Evolutionary conservation across 2,113 vertebrate genomes (phyloP), one percentile per base, ranked within the genome.

Genomic region (Rhipidura dahli): DNA sequence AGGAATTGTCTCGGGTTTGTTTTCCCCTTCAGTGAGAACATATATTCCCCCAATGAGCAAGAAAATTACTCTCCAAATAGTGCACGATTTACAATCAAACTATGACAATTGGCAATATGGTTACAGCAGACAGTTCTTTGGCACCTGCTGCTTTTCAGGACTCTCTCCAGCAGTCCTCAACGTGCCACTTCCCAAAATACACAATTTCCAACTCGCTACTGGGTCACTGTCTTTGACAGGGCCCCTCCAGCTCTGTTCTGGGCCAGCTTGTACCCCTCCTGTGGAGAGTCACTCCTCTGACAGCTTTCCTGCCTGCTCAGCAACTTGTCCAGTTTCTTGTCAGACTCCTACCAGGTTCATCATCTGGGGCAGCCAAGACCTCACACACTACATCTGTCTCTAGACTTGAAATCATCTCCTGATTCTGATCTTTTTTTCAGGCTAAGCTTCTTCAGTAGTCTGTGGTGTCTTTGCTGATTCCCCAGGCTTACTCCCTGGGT

Each of bases 281-380:
- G 35, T 23, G 50, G 42, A 79, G 26, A 96, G 39, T 8, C 60
- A 49, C 59, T 90, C 71, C 75, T 54, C 66, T 86, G 64, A 70
- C 93, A 95, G 75, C 88, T 86, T 93, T 77, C 79, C 70, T 90
- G 79, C 78, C 69, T 78, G 44, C 88, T 96, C 95, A 89, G 68
- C 94, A 94, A 64, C 35, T 93, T 78, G 76, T 39, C 79, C 75
- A n/a, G 27, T 57, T 88, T 44, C 49, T 53, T 81, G 51, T 76
- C 95, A 94, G 20, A 84, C 87, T 94, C 89, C 94, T 33, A 96
- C 91, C 40, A 23, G 3, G 80, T 49, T 94, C 87, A 87, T 15
- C 82, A 94, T 79, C 44, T 93, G 84, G 94, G 93, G 83, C 94
- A 92, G 40, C 37, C 7, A 2, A 71, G 49, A 95, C 66, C 88